phyloP scores from a whole-genome alignment of 2,888 invertebrate genomes.

The Lagria hirta region DNA sequence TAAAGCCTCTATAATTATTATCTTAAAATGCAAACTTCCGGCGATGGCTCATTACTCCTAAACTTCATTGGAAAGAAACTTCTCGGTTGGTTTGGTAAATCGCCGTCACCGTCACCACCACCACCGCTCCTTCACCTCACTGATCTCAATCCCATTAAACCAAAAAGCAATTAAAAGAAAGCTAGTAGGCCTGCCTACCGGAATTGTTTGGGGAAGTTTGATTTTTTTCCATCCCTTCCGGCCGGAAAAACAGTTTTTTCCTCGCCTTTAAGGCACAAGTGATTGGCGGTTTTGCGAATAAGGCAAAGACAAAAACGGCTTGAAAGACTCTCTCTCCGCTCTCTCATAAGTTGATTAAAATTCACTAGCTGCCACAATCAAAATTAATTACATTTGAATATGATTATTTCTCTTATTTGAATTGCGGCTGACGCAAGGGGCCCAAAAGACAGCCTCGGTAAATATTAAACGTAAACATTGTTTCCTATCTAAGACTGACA shows the following conservation, averaged over 20 bases:
- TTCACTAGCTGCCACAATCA: conserved; percentile 27
- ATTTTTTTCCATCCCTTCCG: conserved; percentile 14
- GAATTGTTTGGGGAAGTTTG: conserved; percentile 22
- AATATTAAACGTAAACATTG: conserved; percentile 23
- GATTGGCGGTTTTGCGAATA: conserved; percentile 20
- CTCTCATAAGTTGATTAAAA: conserved; percentile 24
- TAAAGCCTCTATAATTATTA: too few species aligned
- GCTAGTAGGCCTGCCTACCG: conserved; percentile 15
- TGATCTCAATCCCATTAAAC: conserved; percentile 25
- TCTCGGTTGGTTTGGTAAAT: too few species aligned
- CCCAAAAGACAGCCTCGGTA: conserved; percentile 10
- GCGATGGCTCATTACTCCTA: conserved; percentile 19
- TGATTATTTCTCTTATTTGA: conserved; percentile 28
- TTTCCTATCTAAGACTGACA: conserved; percentile 16
- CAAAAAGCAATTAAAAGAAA: conserved; percentile 22
- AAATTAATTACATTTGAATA: conserved; percentile 32
- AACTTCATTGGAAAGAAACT: conserved; percentile 17
- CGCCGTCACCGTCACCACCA: too few species aligned
- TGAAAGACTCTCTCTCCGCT: conserved; percentile 3
- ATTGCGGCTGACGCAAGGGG: conserved; percentile 22
- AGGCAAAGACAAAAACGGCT: conserved; percentile 6
- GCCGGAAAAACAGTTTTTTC: conserved; percentile 14
- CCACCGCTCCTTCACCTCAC: too few species aligned
- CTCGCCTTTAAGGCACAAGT: conserved; percentile 6
- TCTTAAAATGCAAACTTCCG: conserved; percentile 19